These are phyloP conservation scores for Muntiacus muntjak DNA, from an alignment of 2,113 vertebrate genomes.

Conservation along the genomic window DNA sequence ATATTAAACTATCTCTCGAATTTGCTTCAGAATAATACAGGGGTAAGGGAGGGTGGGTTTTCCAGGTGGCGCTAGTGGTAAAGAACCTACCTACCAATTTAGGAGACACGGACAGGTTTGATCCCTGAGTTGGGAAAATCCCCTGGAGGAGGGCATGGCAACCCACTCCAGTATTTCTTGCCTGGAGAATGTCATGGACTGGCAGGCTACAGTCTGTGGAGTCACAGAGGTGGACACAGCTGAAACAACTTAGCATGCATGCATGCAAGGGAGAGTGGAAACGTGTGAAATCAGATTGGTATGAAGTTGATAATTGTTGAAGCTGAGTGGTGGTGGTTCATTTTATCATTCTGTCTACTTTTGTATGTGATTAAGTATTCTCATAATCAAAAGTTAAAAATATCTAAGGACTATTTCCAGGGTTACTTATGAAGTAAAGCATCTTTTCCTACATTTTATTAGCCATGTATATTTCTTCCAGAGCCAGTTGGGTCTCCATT, in stretches of 20 bases:
- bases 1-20: neutral
- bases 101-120: neutral
- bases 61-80: neutral
- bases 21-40: neutral
- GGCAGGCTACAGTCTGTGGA: neutral
- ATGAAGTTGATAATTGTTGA: conserved; percentile 1
- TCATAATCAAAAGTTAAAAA: neutral
- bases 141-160: neutral
- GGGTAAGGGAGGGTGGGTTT: neutral
- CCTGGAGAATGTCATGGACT: neutral
- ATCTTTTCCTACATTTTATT: neutral
- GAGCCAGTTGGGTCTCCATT: neutral
- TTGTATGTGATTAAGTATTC: neutral
- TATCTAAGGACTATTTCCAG: neutral
- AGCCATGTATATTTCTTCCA: neutral
- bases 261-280: neutral
- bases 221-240: neutral
- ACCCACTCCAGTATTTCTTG: neutral
- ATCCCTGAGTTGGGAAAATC: neutral
- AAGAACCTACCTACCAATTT: neutral
- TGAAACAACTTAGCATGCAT: neutral
- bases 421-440: neutral
- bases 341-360: conserved; percentile 17
- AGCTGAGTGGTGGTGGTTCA: neutral
- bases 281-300: neutral